Evolutionary conservation across 2,888 invertebrate species (phyloP).

Genomic region (Cephus sareptanus): DNA sequence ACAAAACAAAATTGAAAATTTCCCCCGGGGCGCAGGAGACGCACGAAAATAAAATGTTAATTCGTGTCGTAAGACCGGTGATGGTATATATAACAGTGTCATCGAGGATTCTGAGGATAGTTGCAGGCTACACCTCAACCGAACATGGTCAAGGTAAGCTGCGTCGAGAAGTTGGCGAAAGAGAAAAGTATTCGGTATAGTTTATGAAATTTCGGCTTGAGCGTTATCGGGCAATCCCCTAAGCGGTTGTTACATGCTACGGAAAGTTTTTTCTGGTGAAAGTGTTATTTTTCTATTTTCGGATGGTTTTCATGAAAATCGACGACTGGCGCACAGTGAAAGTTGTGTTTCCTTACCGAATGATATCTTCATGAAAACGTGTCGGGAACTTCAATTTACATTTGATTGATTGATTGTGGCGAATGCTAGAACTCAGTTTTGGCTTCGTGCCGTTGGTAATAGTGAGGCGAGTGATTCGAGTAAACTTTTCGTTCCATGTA

Average conservation of each 20-base stretch:
- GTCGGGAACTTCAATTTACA: neutral
- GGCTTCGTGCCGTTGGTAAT: neutral
- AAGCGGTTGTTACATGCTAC: neutral
- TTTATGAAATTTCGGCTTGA: neutral
- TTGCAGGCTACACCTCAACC: conserved; percentile 41
- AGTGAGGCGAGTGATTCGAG: neutral
- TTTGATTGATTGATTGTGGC: neutral
- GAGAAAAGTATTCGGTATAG: neutral
- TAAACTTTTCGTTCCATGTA: too few species aligned
- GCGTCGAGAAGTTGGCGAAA: neutral
- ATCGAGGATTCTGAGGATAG: conserved; percentile 44
- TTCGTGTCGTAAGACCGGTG: conserved; percentile 48
- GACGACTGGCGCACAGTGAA: neutral
- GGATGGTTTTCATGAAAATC: neutral
- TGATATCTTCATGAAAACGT: neutral
- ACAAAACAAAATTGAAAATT: conserved; percentile 31
- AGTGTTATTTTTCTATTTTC: neutral
- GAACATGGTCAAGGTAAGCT: conserved; percentile 55
- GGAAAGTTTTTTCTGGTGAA: neutral
- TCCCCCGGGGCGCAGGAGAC: conserved; percentile 28
- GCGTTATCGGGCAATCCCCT: neutral
- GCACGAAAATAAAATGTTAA: conserved; percentile 49
- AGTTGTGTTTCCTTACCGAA: neutral
- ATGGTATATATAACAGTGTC: conserved; percentile 49
- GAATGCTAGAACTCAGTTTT: neutral